Base-by-base conservation (phyloP, 2,113 vertebrate species). In the Proteles cristata region DNA sequence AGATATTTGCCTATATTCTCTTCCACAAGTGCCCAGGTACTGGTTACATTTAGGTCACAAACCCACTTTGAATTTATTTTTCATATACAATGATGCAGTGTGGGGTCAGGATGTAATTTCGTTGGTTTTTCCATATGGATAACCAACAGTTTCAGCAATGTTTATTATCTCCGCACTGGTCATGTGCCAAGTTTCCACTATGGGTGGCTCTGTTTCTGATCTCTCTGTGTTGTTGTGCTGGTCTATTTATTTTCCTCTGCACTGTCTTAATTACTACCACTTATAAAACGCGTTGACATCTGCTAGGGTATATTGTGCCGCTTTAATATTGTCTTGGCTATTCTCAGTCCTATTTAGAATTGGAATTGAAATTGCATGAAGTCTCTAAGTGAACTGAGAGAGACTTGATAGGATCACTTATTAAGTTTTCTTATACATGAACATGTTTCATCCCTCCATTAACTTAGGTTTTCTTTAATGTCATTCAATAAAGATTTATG, bases 171-270 rank as follows among this genome's bases (percentile, higher is more conserved):
- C 26, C 14, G 0, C 19, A 45, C 33, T 85, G 23, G 7, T 93
- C 43, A 45, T 82, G 6, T 61, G 82, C 81, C 66, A 76, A 53
- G 88, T 86, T 81, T 74, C 84, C 58, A 90, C 90, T 90, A 74
- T 11, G 7, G 23, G 1, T 73, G 33, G 53, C 15, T 93, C 88
- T 96, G 35, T 88, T 94, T 96, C 71, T 50, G 53, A 11, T 8
- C 3, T 94, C 50, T 84, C 33, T 82, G 1, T 48, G 11, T 61
- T 76, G 31, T 79, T 50, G 50, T 35, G 66, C 26, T 76, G 77
- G 17, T n/a, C 53, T 96, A 50, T 69, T 97, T 86, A 4, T 94
- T 94, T 90, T 88, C 74, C 31, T 94, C 77, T 84, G 45, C 33
- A 80, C 53, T 25, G 7, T 50, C 43, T 84, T 92, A 84, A 89